A percentile compares a stretch with the other conserved stretches of the same genome.
These are phyloP conservation scores for Drosophila watanabei DNA, from an alignment of 1,140 invertebrate genomes.

Conservation along the genomic window DNA sequence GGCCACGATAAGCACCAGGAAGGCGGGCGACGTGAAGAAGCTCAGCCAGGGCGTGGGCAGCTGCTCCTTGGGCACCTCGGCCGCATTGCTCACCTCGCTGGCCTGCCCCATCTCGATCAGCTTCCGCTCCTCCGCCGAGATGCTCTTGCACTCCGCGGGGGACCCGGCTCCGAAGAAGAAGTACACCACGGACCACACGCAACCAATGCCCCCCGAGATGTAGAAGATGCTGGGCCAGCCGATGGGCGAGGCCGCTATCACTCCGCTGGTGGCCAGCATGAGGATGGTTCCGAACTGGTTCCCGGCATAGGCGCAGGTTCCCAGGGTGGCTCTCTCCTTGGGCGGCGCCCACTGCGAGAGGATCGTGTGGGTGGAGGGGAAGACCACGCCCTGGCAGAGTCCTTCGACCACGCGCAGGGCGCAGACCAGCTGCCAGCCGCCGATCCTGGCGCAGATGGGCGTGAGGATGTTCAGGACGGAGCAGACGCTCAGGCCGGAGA, in stretches of 20 bases:
- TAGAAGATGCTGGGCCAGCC: slow-evolving; percentile 94
- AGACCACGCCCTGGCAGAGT: slow-evolving; percentile 91
- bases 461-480: slow-evolving; percentile 86
- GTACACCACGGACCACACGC: slow-evolving; percentile 89
- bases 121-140: slow-evolving; percentile 87
- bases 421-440: slow-evolving; percentile 88
- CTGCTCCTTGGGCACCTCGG: slow-evolving; percentile 46
- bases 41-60: slow-evolving; percentile 88
- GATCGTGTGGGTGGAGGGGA: slow-evolving; percentile 92
- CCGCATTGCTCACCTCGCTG: slow-evolving; percentile 22
- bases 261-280: slow-evolving; percentile 89
- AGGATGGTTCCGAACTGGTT: slow-evolving; percentile 91
- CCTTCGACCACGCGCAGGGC: slow-evolving; percentile 91
- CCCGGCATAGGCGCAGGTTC: slow-evolving; percentile 88
- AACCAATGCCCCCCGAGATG: slow-evolving; percentile 89
- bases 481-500: slow-evolving; percentile 87
- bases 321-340: slow-evolving; percentile 87
- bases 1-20: slow-evolving; percentile 93
- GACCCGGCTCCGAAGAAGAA: slow-evolving; percentile 88
- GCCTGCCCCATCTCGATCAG: slow-evolving; percentile 87
- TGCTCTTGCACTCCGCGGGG: slow-evolving; percentile 88
- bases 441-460: slow-evolving; percentile 77
- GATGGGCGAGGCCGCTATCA: slow-evolving; percentile 87
- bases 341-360: slow-evolving; percentile 92
- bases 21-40: slow-evolving; percentile 92